Percentiles rank a stretch among this genome's conserved stretches.
phyloP scores from a whole-genome alignment of 1,140 invertebrate genomes.

The Trichonephila clavata region DNA sequence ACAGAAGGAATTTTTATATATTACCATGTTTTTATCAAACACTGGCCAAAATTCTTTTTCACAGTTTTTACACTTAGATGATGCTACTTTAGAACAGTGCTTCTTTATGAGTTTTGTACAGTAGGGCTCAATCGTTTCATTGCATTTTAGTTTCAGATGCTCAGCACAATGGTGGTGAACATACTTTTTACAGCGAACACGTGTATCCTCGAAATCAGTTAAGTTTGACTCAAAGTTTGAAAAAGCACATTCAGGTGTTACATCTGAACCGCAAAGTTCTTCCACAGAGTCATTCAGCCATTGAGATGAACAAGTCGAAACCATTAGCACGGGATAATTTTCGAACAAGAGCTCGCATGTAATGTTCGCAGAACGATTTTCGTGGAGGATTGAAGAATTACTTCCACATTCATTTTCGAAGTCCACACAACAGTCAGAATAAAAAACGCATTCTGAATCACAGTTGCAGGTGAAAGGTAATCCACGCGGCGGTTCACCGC shows the following conservation, averaged over 20 bases:
- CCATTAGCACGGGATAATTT: background rate
- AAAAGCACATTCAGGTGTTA: conserved; percentile 24
- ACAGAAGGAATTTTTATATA: conserved; percentile 70
- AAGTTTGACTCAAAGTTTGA: background rate
- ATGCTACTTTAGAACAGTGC: background rate
- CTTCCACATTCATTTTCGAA: conserved; percentile 20
- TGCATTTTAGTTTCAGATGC: background rate
- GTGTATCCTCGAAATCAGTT: background rate
- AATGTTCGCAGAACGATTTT: background rate
- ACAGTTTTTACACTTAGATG: conserved; percentile 14
- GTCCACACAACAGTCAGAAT: conserved; percentile 67
- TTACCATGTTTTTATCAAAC: background rate
- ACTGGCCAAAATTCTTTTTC: conserved; percentile 35
- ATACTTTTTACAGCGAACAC: background rate
- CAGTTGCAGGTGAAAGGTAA: conserved; percentile 65
- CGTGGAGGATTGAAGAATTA: no score
- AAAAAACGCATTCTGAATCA: conserved; percentile 44
- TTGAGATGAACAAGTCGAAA: background rate
- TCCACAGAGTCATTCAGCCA: background rate
- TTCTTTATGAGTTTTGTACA: conserved; percentile 10
- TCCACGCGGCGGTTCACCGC: background rate
- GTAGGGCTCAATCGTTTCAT: conserved; percentile 5
- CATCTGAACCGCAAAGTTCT: conserved; percentile 8
- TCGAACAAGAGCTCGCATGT: conserved; percentile 36
- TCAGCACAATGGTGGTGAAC: background rate